A percentile compares a stretch with the other conserved stretches of the same genome.
Evolutionary conservation across 2,113 vertebrate genomes (phyloP).

Genomic region (Dermatemys mawii): DNA sequence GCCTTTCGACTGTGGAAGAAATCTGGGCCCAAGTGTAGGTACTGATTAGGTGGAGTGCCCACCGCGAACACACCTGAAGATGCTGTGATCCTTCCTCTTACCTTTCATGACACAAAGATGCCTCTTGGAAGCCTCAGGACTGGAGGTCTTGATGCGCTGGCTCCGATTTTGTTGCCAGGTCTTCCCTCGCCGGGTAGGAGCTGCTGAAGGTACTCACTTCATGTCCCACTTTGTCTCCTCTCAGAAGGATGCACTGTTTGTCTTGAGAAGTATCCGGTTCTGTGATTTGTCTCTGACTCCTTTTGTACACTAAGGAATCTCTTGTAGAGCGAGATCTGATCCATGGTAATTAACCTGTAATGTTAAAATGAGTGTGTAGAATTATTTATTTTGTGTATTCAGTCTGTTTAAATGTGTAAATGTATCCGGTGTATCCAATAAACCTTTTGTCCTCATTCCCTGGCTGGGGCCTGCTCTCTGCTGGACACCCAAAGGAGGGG

Average conservation of each 20-base stretch:
- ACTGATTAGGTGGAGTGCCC: neutral
- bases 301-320: neutral
- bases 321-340: neutral
- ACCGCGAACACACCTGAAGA: too few relatives aligned
- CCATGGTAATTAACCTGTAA: neutral
- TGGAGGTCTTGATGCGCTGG: neutral
- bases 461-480: conserved; percentile 19
- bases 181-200: neutral
- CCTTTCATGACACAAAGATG: neutral
- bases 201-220: neutral
- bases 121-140: neutral
- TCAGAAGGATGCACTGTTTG: neutral
- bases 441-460: conserved; percentile 50
- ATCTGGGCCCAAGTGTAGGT: neutral
- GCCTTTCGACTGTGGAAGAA: neutral
- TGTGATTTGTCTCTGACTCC: neutral
- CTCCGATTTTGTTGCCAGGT: neutral
- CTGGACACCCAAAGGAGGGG: neutral
- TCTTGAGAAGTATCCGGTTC: neutral
- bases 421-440: conserved; percentile 69
- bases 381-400: conserved; percentile 77
- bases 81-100: neutral
- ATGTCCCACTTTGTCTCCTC: neutral
- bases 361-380: conserved; percentile 56
- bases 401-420: conserved; percentile 46